These are phyloP conservation scores for Thecophora atra DNA, from an alignment of 2,888 invertebrate species.

Conservation along the genomic window DNA sequence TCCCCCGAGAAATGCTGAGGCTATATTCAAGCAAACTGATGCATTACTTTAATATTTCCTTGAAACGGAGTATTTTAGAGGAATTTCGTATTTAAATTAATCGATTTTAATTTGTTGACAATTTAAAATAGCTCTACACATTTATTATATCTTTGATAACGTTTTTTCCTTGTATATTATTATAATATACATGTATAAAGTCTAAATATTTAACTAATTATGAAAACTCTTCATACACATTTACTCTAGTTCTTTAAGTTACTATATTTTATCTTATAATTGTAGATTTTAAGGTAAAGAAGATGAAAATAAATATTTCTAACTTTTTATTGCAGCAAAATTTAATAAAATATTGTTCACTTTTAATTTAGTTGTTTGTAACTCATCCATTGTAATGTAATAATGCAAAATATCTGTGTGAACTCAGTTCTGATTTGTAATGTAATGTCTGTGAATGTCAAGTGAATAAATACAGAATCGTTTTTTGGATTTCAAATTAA, in stretches of 20 bases:
- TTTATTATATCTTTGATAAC: too few relatives aligned
- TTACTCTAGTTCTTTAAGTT: background rate
- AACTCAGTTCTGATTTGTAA: conserved; percentile 12
- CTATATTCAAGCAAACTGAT: too few relatives aligned
- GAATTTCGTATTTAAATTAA: too few relatives aligned
- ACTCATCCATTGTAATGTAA: background rate
- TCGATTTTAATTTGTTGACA: too few relatives aligned
- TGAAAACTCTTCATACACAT: background rate
- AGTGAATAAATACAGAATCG: background rate
- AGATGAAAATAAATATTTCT: background rate
- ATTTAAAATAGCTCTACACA: too few relatives aligned
- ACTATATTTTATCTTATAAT: background rate
- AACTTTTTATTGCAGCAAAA: conserved; percentile 19
- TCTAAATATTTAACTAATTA: background rate
- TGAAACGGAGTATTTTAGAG: too few relatives aligned
- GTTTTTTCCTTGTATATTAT: background rate
- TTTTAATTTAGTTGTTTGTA: conserved; percentile 15
- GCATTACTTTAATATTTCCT: too few relatives aligned
- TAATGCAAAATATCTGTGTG: conserved; percentile 8
- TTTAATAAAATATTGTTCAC: conserved; percentile 12
- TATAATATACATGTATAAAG: background rate
- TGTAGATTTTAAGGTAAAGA: background rate
- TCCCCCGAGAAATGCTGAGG: too few relatives aligned
- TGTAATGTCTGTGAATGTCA: background rate
- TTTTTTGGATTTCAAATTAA: background rate